Evolutionary conservation across 2,113 vertebrate species (phyloP).

Genomic region (Ifrita kowaldi): DNA sequence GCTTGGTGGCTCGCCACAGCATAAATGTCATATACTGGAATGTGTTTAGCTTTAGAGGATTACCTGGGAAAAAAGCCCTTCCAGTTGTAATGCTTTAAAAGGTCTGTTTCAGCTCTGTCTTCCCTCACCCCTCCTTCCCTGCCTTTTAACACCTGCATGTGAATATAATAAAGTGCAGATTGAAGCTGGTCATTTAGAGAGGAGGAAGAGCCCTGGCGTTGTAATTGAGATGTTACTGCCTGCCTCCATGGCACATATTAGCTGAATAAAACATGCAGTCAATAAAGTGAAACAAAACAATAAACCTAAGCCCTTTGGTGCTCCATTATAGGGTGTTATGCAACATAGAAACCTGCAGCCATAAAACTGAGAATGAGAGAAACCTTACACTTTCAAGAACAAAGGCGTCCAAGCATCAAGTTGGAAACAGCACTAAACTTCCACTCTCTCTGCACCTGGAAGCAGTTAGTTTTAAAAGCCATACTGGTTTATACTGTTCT

Average conservation of each 20-base stretch:
- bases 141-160: conserved; percentile 49
- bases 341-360: conserved; percentile 64
- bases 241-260: conserved; percentile 58
- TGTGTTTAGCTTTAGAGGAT: conserved; percentile 1
- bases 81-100: neutral
- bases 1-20: neutral
- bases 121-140: neutral
- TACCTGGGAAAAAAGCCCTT: neutral
- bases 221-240: conserved; percentile 64
- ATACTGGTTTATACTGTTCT: conserved; percentile 48
- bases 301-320: conserved; percentile 72
- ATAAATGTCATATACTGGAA: neutral
- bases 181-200: neutral
- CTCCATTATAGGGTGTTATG: conserved; percentile 65
- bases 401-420: conserved; percentile 59
- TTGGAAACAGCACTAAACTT: conserved; percentile 24
- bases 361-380: conserved; percentile 68
- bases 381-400: conserved; percentile 71
- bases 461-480: conserved; percentile 73
- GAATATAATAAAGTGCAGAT: conserved; percentile 50
- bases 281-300: conserved; percentile 73
- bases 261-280: conserved; percentile 70
- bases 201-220: conserved; percentile 21
- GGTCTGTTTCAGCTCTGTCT: neutral
- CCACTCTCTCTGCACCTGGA: conserved; percentile 72